Evolutionary conservation across 2,113 vertebrate species (phyloP).

Genomic region (Accipiter virgatus): DNA sequence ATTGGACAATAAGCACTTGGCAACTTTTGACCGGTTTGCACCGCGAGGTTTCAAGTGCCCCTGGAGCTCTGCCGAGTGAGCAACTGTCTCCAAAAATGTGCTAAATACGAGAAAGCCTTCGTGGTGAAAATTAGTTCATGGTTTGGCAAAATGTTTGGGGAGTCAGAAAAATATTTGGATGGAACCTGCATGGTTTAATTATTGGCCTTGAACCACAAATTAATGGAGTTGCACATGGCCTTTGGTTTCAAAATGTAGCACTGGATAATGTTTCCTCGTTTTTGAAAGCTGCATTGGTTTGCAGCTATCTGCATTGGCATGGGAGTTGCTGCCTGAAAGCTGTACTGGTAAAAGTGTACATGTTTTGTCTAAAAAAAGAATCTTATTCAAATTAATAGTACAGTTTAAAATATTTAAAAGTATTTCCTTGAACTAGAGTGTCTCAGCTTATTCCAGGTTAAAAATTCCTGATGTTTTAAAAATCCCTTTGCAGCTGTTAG

Average conservation of each 20-base stretch:
- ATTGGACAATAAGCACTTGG: slow-evolving; percentile 10
- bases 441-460: neutral
- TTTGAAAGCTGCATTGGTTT: neutral
- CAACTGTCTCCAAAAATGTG: slow-evolving; percentile 41
- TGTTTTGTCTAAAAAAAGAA: neutral
- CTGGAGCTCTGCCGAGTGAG: slow-evolving; percentile 47
- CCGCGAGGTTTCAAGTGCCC: neutral
- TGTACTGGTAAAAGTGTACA: neutral
- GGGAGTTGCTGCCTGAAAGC: neutral
- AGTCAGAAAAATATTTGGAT: slow-evolving; percentile 44
- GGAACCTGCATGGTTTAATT: slow-evolving; percentile 34
- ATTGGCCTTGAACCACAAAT: slow-evolving; percentile 41
- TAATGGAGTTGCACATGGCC: slow-evolving; percentile 26
- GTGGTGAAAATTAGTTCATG: slow-evolving; percentile 59
- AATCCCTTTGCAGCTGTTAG: neutral
- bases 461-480: neutral
- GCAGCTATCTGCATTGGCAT: neutral
- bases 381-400: neutral
- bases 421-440: neutral
- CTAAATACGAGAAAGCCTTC: slow-evolving; percentile 15
- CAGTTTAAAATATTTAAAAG: neutral
- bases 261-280: neutral
- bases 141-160: slow-evolving; percentile 55
- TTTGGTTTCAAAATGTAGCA: slow-evolving; percentile 27
- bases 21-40: neutral